Evolutionary conservation across 2,888 invertebrate species (phyloP), one percentile per base, ranked within the genome.

Genomic region (Drosophila koepferae): DNA sequence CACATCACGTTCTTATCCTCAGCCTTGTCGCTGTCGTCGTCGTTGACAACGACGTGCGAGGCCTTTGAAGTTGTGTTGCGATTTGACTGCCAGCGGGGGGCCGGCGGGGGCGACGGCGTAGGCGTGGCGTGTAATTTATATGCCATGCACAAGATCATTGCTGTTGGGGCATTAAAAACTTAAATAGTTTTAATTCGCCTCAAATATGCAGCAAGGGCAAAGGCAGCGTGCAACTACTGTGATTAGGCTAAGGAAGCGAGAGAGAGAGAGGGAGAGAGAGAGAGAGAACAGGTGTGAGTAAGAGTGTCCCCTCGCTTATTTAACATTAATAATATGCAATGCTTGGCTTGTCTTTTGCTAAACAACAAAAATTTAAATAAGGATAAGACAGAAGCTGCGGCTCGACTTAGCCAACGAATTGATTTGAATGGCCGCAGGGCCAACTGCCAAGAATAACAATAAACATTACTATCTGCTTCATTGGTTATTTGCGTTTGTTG

Each of bases 391-490:
- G 67, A 46, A 23, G 69, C 64, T 71, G 61, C 20, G 40, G 62
- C 28, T 41, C 51, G 58, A 59, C 28, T 41, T 48, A 55, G 63
- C 73, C 64, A 60, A 38, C 64, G 86, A 88, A 88, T 87, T 87
- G 86, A 89, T 89, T 87, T 80, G 79, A 89, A 84, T 89, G 73
- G 77, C 89, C 84, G 71, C 68, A 63, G 68, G 77, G 77, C 62
- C 69, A 64, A 63, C 64, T 53, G 69, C 63, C 74, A 77, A 75
- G 84, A 82, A 86, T 87, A 87, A 87, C 86, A 87, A 87, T 87
- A 87, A 87, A 87, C 86, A 87, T 84, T 84, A 79, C 86, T 89
- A 87, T 88, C 88, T 87, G 86, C 89, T 86, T 81, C 86, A 87
- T 87, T 89, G 89, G 86, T 80, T 86, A 78, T 88, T 88, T 88